These are phyloP conservation scores for Rhabdomys dilectus DNA, from an alignment of 2,113 vertebrate species.

Conservation along the genomic window DNA sequence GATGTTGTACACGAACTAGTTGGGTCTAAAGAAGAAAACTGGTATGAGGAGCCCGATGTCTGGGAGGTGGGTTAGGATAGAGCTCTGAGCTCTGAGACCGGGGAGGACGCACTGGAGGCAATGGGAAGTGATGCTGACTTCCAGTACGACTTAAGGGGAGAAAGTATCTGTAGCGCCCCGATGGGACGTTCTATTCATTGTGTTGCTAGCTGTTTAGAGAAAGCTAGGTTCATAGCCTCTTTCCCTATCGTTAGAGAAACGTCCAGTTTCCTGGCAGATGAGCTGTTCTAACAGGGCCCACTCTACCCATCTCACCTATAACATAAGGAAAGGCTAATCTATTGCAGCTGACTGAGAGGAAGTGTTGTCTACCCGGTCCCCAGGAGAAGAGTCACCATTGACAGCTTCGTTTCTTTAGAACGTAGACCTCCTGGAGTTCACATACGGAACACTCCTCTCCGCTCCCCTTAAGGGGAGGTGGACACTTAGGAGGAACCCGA, in stretches of 20 bases:
- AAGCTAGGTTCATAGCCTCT: neutral
- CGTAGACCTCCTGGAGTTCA: neutral
- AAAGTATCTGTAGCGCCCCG: neutral
- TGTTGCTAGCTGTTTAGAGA: neutral
- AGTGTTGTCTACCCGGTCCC: neutral
- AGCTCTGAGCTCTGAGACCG: neutral
- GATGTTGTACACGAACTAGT: neutral
- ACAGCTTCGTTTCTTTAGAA: slow-evolving; percentile 18
- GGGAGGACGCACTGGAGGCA: neutral
- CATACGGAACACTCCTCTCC: neutral
- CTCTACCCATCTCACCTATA: neutral
- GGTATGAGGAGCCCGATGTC: neutral
- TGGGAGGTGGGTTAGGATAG: neutral
- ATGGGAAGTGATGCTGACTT: neutral
- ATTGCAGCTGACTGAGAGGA: neutral
- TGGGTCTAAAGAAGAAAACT: neutral
- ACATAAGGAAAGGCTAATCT: neutral
- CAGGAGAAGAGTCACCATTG: neutral
- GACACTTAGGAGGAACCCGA: slow-evolving; percentile 25
- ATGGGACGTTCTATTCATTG: neutral
- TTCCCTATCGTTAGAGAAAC: neutral
- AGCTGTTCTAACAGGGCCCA: neutral
- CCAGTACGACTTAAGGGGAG: neutral
- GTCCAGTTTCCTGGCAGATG: neutral
- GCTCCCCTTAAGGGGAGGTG: neutral